Evolutionary conservation across 1,140 invertebrate genomes (phyloP).

Genomic region (Solenopsis invicta): DNA sequence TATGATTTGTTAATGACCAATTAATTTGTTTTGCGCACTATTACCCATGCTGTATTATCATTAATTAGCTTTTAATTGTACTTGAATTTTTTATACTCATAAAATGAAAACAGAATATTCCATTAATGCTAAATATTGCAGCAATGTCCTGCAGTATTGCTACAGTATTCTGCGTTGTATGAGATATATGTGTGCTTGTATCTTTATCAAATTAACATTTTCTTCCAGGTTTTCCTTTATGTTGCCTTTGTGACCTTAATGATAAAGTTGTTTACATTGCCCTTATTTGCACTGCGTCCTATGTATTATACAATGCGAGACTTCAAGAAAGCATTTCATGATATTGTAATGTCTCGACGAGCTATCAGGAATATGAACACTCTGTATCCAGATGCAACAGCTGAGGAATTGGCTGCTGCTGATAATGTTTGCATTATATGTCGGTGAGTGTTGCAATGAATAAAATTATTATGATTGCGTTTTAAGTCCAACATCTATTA

Average conservation of each 20-base stretch:
- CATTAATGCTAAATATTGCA: no score
- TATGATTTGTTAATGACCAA: no score
- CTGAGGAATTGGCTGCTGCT: slow-evolving; percentile 96
- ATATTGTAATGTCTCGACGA: slow-evolving; percentile 98
- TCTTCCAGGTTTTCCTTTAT: slow-evolving; percentile 95
- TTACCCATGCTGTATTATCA: no score
- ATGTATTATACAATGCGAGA: slow-evolving; percentile 99
- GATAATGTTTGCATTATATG: slow-evolving; percentile 99
- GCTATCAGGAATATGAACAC: slow-evolving; percentile 99
- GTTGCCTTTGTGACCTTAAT: slow-evolving; percentile 98
- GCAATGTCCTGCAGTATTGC: no score
- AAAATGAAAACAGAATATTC: no score
- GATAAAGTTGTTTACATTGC: slow-evolving; percentile 98
- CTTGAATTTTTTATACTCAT: no score
- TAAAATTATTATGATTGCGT: neutral
- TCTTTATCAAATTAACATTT: slow-evolving; percentile 4
- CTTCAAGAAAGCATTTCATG: slow-evolving; percentile 99
- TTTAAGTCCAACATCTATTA: no score
- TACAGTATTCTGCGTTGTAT: no score
- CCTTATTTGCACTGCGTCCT: slow-evolving; percentile 98
- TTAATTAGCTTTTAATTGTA: no score
- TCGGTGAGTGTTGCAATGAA: slow-evolving; percentile 92
- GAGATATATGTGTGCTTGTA: neutral
- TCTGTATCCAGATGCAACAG: slow-evolving; percentile 98
- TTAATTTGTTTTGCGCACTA: no score